Conservation (phyloP, 2,113 vertebrate genomes). For the Xyrauchen texanus region DNA sequence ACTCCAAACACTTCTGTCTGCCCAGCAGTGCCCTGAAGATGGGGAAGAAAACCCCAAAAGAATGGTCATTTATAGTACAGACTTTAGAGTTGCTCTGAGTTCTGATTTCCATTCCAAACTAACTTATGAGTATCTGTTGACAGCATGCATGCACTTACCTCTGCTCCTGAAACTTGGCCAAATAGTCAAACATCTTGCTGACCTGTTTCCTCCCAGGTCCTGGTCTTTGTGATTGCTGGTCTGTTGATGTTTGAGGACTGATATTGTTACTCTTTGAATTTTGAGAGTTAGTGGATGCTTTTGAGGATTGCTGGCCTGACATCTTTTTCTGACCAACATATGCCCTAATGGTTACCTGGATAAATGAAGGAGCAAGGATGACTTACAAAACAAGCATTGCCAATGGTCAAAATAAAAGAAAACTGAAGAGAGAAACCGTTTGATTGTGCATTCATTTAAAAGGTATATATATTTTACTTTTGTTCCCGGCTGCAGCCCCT, state of each 20-base stretch:
- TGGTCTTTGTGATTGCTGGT: conserved; percentile 22
- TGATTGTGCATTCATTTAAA: too few relatives aligned
- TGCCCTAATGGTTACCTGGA: conserved; percentile 83
- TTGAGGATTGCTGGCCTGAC: conserved; percentile 16
- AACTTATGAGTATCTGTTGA: too few relatives aligned
- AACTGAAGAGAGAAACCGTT: too few relatives aligned
- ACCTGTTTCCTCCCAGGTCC: conserved; percentile 74
- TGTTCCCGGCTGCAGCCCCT: conserved; percentile 89
- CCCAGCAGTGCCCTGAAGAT: conserved; percentile 70
- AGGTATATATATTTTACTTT: conserved; percentile 75
- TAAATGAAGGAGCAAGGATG: neutral
- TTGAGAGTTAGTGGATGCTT: neutral
- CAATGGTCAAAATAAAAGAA: neutral
- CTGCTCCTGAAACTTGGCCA: conserved; percentile 49
- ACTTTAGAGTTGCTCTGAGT: too few relatives aligned
- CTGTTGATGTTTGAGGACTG: neutral
- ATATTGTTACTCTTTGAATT: conserved; percentile 44
- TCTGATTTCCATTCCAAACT: too few relatives aligned
- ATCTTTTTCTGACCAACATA: conserved; percentile 70
- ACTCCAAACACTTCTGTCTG: conserved; percentile 85
- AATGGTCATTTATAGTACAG: neutral
- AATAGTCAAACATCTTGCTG: conserved; percentile 77
- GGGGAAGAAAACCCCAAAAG: neutral
- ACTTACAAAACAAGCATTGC: too few relatives aligned
- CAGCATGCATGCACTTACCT: conserved; percentile 26